Base-by-base conservation (phyloP, 1,140 invertebrate species). In the Diorhabda sublineata region DNA sequence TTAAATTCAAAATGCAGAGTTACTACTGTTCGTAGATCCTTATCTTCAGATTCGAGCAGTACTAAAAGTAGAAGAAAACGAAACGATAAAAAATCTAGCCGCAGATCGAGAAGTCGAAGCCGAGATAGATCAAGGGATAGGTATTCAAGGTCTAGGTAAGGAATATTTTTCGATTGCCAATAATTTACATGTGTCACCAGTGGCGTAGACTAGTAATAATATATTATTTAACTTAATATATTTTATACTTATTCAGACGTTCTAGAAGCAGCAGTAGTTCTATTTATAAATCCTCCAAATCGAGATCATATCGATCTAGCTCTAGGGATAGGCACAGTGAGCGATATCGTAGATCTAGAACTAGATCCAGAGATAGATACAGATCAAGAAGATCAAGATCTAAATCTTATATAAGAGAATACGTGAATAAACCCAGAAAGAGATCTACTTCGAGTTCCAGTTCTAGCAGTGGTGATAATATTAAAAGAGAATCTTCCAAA, bases 341-440 rank as follows among this genome's bases (percentile, higher is more conserved):
- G 57, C 62, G 60, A 57, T 65, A 73, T 42, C 68, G 69, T 4
- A 73, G 69, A 57, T 73, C 71, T 60, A 69, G 71, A 47, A 75
- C 74, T 26, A 56, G 64, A 11, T 74, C 73, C 3, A 73, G 70
- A 67, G 76, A 77, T 69, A 64, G 69, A 3, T 68, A 75, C 56
- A 63, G 71, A 47, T 74, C 71, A 2, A 66, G 71, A 56, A 67
- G 75, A 6, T 78, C 78, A 4, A 68, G 77, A 67, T 78, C 77
- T 3, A 72, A 68, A 62, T 76, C 75, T 2, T 76, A 75, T 58
- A 77, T 78, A 45, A 74, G 58, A 61, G 74, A 79, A 61, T 76
- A 75, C 69, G 69, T 66, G 5, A 72, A 69, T 9, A 79, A 74
- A 62, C 67, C 74, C 44, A 74, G 71, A 62, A 68, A 52, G 45